A percentile compares a stretch with the other conserved stretches of the same genome.
Conservation (phyloP, 2,888 invertebrate species). For the Nysson spinosus region DNA sequence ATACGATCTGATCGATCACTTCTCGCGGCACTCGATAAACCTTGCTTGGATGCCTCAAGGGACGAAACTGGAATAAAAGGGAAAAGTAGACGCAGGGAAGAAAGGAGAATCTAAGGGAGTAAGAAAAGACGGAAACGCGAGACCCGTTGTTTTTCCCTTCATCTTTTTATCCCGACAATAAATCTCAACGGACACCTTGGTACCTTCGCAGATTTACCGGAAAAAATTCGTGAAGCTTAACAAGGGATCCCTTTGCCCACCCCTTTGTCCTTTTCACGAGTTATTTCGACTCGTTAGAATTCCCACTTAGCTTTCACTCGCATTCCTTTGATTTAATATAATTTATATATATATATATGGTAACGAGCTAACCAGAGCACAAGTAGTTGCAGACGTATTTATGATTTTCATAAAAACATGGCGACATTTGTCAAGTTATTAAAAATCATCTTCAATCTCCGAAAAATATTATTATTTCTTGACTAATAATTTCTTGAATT, state of each 20-base stretch:
- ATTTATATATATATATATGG: too few relatives aligned
- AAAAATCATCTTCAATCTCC: too few relatives aligned
- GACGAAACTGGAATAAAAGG: slow-evolving; percentile 21
- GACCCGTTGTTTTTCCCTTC: slow-evolving; percentile 57
- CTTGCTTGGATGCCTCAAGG: slow-evolving; percentile 21
- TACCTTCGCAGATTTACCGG: slow-evolving; percentile 52
- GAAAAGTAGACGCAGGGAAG: slow-evolving; percentile 18
- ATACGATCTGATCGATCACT: slow-evolving; percentile 53
- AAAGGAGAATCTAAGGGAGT: slow-evolving; percentile 20
- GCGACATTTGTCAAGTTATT: too few relatives aligned
- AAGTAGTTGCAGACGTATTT: too few relatives aligned
- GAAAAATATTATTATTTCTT: too few relatives aligned
- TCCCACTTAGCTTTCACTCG: too few relatives aligned
- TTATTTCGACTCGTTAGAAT: too few relatives aligned
- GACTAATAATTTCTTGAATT: too few relatives aligned
- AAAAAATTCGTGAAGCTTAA: slow-evolving; percentile 58
- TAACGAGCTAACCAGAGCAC: too few relatives aligned
- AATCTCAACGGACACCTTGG: slow-evolving; percentile 58
- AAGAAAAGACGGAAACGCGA: slow-evolving; percentile 16
- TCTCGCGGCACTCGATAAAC: slow-evolving; percentile 54
- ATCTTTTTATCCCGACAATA: slow-evolving; percentile 65
- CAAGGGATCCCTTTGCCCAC: slow-evolving; percentile 43
- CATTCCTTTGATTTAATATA: too few relatives aligned
- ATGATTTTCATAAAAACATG: too few relatives aligned
- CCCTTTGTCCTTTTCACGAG: slow-evolving; percentile 4